A percentile compares a stretch with the other conserved stretches of the same genome.
Evolutionary conservation across 2,113 vertebrate species (phyloP).

Genomic region (Nansenia antarctica): DNA sequence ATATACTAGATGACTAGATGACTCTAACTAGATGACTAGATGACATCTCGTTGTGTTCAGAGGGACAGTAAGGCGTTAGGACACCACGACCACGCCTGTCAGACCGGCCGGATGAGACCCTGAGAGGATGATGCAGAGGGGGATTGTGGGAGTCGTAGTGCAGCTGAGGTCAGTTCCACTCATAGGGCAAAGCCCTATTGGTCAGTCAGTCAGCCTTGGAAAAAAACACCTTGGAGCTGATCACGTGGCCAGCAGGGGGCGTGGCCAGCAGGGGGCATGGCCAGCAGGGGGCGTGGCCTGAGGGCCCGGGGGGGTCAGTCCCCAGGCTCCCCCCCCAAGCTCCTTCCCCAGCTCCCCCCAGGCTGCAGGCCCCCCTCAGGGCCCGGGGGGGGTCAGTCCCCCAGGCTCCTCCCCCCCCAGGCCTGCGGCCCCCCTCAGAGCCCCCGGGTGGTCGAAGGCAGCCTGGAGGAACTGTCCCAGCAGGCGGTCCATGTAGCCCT

Average conservation of each 20-base stretch:
- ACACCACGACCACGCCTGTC: too few species aligned
- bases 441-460: conserved; percentile 63
- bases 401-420: conserved; percentile 23
- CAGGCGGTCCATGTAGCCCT: conserved; percentile 76
- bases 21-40: too few species aligned
- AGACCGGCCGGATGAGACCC: neutral
- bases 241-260: neutral
- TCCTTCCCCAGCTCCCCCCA: too few species aligned
- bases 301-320: too few species aligned
- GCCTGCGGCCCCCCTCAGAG: conserved; percentile 63
- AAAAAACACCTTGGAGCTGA: neutral
- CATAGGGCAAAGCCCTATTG: too few species aligned
- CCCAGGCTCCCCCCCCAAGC: too few species aligned
- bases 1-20: too few species aligned
- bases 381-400: conserved; percentile 19
- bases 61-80: too few species aligned
- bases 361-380: conserved; percentile 52
- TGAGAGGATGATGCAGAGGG: neutral
- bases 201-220: neutral
- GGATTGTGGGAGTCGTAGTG: neutral
- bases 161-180: neutral
- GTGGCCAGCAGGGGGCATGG: too few species aligned
- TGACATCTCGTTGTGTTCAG: too few species aligned
- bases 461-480: conserved; percentile 72
- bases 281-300: too few species aligned